Conservation (phyloP, 2,797 vertebrate genomes). For the Muscicapa striata region DNA sequence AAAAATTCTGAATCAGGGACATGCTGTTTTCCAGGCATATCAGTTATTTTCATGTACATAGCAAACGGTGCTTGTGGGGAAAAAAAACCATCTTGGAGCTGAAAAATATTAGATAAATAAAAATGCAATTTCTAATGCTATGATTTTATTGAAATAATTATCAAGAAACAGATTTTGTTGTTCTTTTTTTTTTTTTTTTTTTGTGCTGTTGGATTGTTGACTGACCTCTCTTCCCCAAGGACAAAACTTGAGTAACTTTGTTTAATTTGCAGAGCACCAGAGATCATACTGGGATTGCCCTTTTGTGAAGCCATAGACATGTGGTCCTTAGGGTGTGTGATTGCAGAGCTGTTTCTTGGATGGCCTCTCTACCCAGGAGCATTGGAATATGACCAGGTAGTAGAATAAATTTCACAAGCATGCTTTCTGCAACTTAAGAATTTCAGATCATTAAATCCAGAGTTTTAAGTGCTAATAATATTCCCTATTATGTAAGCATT, state of each 20-base stretch:
- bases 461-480: not conserved
- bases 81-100: not conserved
- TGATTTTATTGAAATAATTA: not conserved
- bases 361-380: conserved; percentile 99
- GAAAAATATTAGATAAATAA: not conserved
- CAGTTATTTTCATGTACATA: not conserved
- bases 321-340: conserved; percentile 99
- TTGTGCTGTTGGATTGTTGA: conserved; percentile 18
- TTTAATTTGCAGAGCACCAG: conserved; percentile 91
- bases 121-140: not conserved
- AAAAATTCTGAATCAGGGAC: not conserved
- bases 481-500: not conserved
- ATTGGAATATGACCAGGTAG: conserved; percentile 99
- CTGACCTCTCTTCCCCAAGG: conserved; percentile 1
- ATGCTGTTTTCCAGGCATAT: not conserved
- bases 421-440: not conserved
- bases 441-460: not conserved
- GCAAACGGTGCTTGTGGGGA: not conserved
- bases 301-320: conserved; percentile 99
- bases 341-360: conserved; percentile 98
- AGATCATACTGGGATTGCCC: conserved; percentile 99
- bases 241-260: conserved; percentile 31
- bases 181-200: not conserved
- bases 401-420: conserved; percentile 33
- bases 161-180: not conserved